These are phyloP conservation scores for Lobophora halterata DNA, from an alignment of 2,888 invertebrate genomes.

Conservation along the genomic window DNA sequence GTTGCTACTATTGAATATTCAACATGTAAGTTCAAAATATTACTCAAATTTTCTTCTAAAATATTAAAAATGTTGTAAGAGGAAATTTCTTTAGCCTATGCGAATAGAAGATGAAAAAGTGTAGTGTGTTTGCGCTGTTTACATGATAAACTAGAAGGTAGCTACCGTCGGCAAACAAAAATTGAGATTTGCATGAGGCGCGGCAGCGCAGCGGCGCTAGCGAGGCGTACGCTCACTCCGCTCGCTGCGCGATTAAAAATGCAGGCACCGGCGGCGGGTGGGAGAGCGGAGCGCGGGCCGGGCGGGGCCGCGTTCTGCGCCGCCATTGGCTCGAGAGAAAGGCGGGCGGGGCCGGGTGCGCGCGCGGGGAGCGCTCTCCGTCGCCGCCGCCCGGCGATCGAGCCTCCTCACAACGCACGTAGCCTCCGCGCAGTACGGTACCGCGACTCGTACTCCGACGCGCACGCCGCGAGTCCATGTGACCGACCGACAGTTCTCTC, in stretches of 20 bases:
- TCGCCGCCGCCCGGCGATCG: constrained; percentile 61
- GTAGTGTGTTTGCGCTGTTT: constrained; percentile 44
- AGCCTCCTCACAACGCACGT: constrained; percentile 74
- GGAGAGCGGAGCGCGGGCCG: constrained; percentile 63
- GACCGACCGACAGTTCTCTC: constrained; percentile 74
- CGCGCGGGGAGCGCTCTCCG: constrained; percentile 48
- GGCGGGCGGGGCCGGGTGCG: constrained; percentile 50
- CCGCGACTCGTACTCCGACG: constrained; percentile 60
- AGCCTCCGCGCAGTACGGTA: constrained; percentile 75
- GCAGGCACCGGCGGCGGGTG: constrained; percentile 72
- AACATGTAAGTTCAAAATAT: too few relatives aligned
- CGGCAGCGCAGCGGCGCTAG: constrained; percentile 46
- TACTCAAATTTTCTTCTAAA: too few relatives aligned
- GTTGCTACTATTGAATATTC: background rate
- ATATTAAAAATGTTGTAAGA: too few relatives aligned
- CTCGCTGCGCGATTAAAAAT: constrained; percentile 77
- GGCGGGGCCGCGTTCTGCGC: constrained; percentile 49
- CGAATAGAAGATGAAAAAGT: constrained; percentile 14
- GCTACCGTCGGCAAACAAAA: constrained; percentile 76
- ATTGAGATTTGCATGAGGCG: constrained; percentile 75
- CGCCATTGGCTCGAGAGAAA: constrained; percentile 43
- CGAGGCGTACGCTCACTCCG: constrained; percentile 66
- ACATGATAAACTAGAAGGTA: constrained; percentile 62
- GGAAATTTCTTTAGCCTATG: too few relatives aligned
- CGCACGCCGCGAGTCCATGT: constrained; percentile 77